These are phyloP conservation scores for Echinops telfairi DNA, from an alignment of 2,113 vertebrate species.

Conservation along the genomic window DNA sequence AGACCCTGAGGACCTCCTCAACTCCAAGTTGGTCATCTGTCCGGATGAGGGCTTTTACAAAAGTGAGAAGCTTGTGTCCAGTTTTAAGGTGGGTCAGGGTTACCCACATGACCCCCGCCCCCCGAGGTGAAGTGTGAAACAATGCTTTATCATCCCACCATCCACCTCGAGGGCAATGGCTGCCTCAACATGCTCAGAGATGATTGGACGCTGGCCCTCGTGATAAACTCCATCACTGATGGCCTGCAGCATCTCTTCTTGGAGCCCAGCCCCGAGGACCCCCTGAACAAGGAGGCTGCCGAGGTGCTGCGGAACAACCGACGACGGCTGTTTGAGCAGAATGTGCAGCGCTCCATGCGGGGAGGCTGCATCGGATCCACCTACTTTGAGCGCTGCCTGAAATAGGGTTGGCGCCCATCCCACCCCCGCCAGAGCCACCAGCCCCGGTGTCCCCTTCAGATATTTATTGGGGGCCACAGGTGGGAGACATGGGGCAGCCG, in stretches of 20 bases:
- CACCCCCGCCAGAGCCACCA: slow-evolving; percentile 74
- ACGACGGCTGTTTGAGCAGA: slow-evolving; percentile 94
- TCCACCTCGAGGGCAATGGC: no score
- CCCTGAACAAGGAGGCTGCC: slow-evolving; percentile 95
- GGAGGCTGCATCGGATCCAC: slow-evolving; percentile 92
- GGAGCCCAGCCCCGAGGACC: slow-evolving; percentile 96
- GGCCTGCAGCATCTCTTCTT: slow-evolving; percentile 97
- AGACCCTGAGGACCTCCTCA: slow-evolving; percentile 95
- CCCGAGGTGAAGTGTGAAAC: slow-evolving; percentile 99
- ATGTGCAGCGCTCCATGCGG: slow-evolving; percentile 94
- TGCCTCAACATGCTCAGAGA: slow-evolving; percentile 89
- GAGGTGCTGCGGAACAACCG: slow-evolving; percentile 96
- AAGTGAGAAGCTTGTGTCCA: slow-evolving; percentile 90
- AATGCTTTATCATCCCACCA: slow-evolving; percentile 98
- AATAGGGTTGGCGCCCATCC: slow-evolving; percentile 60
- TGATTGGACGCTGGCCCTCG: slow-evolving; percentile 98
- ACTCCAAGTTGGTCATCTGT: slow-evolving; percentile 98
- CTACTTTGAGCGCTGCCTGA: slow-evolving; percentile 87
- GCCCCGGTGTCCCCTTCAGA: slow-evolving; percentile 77
- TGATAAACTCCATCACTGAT: slow-evolving; percentile 99
- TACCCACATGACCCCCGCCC: slow-evolving; percentile 95
- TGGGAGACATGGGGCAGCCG: slow-evolving; percentile 49
- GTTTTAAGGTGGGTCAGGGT: slow-evolving; percentile 98
- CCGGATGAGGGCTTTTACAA: slow-evolving; percentile 95
- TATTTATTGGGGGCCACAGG: slow-evolving; percentile 82